phyloP scores from a whole-genome alignment of 53 echinoderm and acorn worm genomes.

The Pentamera pediparva region DNA sequence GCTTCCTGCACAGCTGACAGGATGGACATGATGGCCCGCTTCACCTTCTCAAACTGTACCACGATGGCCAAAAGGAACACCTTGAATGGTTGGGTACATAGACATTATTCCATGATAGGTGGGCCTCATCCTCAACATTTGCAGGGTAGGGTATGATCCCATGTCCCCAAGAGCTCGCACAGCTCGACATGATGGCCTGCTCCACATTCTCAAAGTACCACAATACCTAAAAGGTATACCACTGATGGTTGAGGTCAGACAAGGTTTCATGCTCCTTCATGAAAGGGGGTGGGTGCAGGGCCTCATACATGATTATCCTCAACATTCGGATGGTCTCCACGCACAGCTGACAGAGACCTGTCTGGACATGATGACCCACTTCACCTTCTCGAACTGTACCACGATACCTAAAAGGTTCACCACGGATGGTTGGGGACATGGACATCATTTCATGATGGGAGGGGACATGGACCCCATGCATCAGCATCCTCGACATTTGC shows the following conservation, averaged over 20 bases:
- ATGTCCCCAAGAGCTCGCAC: too few relatives aligned
- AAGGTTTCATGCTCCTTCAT: too few relatives aligned
- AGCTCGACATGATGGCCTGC: slow-evolving; percentile 97
- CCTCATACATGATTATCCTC: too few relatives aligned
- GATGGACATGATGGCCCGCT: slow-evolving; percentile 98
- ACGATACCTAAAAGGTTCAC: slow-evolving; percentile 83
- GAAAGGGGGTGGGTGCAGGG: too few relatives aligned
- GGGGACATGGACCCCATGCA: too few relatives aligned
- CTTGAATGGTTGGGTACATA: too few relatives aligned
- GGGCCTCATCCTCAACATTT: too few relatives aligned
- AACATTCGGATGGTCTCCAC: slow-evolving; percentile 53
- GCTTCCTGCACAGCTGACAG: slow-evolving; percentile 65
- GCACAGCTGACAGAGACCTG: slow-evolving; percentile 73
- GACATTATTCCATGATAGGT: too few relatives aligned
- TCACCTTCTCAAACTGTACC: slow-evolving; percentile 76
- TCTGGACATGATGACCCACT: slow-evolving; percentile 96
- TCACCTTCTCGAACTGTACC: slow-evolving; percentile 76
- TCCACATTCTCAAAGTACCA: slow-evolving; percentile 84
- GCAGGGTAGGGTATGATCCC: too few relatives aligned
- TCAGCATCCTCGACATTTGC: too few relatives aligned
- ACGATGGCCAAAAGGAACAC: slow-evolving; percentile 93
- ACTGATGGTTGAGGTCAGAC: not conserved
- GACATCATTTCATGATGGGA: too few relatives aligned
- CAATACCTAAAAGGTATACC: slow-evolving; percentile 78
- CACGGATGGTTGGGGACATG: not conserved